phyloP scores from a whole-genome alignment of 1,140 invertebrate genomes.

The Luehdorfia chinensis region DNA sequence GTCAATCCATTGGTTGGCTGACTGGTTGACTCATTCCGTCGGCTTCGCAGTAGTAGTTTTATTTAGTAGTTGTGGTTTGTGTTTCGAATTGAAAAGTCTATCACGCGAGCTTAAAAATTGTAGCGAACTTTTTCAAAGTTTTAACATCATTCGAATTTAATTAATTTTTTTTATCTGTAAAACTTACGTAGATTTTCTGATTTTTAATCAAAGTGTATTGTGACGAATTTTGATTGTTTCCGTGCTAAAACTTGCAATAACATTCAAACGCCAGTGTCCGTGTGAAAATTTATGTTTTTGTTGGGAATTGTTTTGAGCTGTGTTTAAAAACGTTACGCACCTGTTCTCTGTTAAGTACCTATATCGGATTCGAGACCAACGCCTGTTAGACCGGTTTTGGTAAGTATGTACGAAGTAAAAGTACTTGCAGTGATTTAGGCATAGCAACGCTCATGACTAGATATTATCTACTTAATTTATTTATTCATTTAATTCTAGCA shows the following conservation, averaged over 20 bases:
- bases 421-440: no score
- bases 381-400: constrained; percentile 19
- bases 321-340: constrained; percentile 23
- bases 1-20: no score
- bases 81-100: not conserved
- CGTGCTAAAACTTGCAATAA: constrained; percentile 1
- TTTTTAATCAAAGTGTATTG: no score
- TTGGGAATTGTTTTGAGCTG: constrained; percentile 18
- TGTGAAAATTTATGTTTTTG: constrained; percentile 23
- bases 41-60: no score
- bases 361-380: constrained; percentile 18
- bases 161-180: not conserved
- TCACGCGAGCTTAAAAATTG: not conserved
- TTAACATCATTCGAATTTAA: not conserved
- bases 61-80: constrained; percentile 9
- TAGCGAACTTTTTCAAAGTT: not conserved
- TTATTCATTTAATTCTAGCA: no score
- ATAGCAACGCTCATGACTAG: no score
- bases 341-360: no score
- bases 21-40: no score
- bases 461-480: no score
- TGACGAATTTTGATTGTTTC: not conserved
- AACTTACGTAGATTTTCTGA: not conserved
- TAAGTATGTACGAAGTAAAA: constrained; percentile 21
- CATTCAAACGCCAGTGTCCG: constrained; percentile 6